A percentile compares a stretch with the other conserved stretches of the same genome.
These are phyloP conservation scores for Periophthalmus magnuspinnatus DNA, from an alignment of 2,797 vertebrate species.

Conservation along the genomic window DNA sequence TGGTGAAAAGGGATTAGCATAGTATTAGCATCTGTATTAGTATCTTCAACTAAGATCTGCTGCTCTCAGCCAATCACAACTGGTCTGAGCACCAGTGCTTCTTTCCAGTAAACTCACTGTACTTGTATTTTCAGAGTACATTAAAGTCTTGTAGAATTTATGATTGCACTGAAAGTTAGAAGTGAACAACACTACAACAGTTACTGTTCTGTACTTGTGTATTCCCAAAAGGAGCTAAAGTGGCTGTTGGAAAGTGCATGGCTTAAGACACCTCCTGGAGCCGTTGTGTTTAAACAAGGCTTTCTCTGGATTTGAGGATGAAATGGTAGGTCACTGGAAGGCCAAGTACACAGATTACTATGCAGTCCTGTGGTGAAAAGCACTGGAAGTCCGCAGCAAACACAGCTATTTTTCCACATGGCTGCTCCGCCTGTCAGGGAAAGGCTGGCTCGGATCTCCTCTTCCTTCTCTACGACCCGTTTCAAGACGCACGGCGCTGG, in stretches of 20 bases:
- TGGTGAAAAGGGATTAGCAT: no score
- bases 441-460: slow-evolving; percentile 43
- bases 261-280: slow-evolving; percentile 28
- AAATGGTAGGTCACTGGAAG: slow-evolving; percentile 47
- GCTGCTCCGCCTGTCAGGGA: slow-evolving; percentile 56
- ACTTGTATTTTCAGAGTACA: not conserved
- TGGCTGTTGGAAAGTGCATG: slow-evolving; percentile 15
- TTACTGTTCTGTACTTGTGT: not conserved
- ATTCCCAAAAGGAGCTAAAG: slow-evolving; percentile 5
- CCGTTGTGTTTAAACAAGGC: slow-evolving; percentile 21
- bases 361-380: slow-evolving; percentile 48
- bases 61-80: no score
- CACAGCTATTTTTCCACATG: slow-evolving; percentile 72
- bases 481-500: slow-evolving; percentile 39
- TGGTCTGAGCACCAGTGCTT: not conserved
- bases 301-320: slow-evolving; percentile 40
- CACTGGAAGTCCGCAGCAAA: slow-evolving; percentile 56
- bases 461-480: slow-evolving; percentile 36
- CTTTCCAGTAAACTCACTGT: not conserved
- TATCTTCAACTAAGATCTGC: no score
- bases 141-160: no score
- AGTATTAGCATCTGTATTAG: no score
- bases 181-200: slow-evolving; percentile 3
- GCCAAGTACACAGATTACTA: slow-evolving; percentile 58
- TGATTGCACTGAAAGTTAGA: not conserved